Evolutionary conservation across 1,140 invertebrate species (phyloP).

Genomic region (Euura saliciscinereae): DNA sequence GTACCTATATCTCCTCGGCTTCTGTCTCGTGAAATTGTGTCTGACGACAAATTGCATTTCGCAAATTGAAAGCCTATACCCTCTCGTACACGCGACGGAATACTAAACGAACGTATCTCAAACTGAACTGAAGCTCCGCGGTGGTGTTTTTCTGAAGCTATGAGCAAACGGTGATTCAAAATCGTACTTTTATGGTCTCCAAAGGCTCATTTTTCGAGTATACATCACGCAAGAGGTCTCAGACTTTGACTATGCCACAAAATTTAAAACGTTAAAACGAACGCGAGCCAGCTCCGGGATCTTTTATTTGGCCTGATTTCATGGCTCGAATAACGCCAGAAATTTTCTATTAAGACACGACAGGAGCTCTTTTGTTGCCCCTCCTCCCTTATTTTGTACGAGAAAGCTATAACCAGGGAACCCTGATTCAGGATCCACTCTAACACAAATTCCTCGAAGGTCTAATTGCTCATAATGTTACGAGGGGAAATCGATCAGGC

Average conservation of each 20-base stretch:
- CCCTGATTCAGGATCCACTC: background rate
- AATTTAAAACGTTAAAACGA: background rate
- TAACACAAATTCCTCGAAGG: background rate
- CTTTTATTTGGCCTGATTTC: background rate
- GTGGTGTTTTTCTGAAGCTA: no score
- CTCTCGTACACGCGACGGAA: constrained; percentile 35
- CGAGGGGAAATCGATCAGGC: no score
- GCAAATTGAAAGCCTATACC: constrained; percentile 50
- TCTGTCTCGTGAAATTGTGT: constrained; percentile 19
- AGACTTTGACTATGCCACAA: background rate
- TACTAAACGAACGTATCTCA: constrained; percentile 47
- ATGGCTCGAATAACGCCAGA: background rate
- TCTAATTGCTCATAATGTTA: background rate
- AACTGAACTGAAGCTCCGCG: background rate
- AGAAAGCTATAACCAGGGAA: background rate
- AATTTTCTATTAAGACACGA: constrained; percentile 4
- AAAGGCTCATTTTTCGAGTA: background rate
- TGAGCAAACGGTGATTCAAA: no score
- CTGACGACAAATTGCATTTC: constrained; percentile 46
- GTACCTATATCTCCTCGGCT: background rate
- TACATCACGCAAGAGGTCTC: background rate
- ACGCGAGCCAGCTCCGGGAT: background rate
- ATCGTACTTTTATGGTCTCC: no score
- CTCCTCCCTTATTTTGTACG: background rate
- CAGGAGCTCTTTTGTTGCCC: background rate